A percentile compares a stretch with the other conserved stretches of the same genome.
Evolutionary conservation across 1,140 invertebrate genomes (phyloP).

Genomic region (Manduca sexta): DNA sequence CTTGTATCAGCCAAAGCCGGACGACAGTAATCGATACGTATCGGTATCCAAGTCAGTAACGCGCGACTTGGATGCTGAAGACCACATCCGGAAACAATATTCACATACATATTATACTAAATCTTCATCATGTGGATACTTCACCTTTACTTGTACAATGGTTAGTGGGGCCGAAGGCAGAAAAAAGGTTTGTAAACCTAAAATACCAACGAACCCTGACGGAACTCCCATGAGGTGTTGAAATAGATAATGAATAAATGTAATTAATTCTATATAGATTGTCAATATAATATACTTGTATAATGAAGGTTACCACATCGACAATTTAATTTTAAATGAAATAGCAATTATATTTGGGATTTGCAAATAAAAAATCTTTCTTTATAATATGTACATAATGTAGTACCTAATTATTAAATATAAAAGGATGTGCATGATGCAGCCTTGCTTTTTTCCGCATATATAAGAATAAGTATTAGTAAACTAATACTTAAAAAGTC

Average conservation of each 20-base stretch:
- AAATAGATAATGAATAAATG: not conserved
- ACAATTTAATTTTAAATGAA: too few species aligned
- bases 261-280: too few species aligned
- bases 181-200: slow-evolving; percentile 86
- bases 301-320: too few species aligned
- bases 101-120: slow-evolving; percentile 88
- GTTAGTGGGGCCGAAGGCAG: slow-evolving; percentile 83
- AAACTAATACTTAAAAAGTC: too few species aligned
- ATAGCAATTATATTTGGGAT: too few species aligned
- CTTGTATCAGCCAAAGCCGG: slow-evolving; percentile 39
- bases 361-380: too few species aligned
- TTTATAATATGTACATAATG: too few species aligned
- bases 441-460: too few species aligned
- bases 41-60: slow-evolving; percentile 86
- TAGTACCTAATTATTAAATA: too few species aligned
- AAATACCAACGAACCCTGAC: slow-evolving; percentile 70
- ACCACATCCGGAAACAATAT: slow-evolving; percentile 76
- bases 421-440: too few species aligned
- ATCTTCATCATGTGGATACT: slow-evolving; percentile 88
- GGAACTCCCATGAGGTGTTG: slow-evolving; percentile 66
- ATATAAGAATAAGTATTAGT: too few species aligned
- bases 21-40: slow-evolving; percentile 74
- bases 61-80: slow-evolving; percentile 76
- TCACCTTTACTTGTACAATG: slow-evolving; percentile 87
- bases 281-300: too few species aligned